These are phyloP conservation scores for Apodemia duryi DNA, from an alignment of 2,888 invertebrate species.

Conservation along the genomic window DNA sequence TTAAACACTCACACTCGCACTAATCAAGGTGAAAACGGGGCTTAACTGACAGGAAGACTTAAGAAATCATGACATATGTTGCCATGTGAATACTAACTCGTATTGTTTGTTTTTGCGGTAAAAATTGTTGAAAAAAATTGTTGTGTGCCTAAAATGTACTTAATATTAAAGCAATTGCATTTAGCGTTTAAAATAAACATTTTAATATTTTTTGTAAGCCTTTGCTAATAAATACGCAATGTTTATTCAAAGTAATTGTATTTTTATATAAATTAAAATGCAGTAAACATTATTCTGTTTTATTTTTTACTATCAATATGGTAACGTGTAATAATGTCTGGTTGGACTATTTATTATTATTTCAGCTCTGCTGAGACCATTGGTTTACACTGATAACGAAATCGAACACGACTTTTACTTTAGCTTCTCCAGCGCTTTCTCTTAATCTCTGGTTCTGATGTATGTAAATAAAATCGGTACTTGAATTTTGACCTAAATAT, in stretches of 20 bases:
- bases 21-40: too few species aligned
- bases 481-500: too few species aligned
- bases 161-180: conserved; percentile 55
- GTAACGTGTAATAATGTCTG: too few species aligned
- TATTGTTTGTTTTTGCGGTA: neutral
- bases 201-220: conserved; percentile 52
- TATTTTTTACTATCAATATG: conserved; percentile 33
- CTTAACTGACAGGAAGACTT: neutral
- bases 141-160: conserved; percentile 62
- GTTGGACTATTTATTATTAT: too few species aligned
- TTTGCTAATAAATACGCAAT: conserved; percentile 59
- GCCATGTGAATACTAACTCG: conserved; percentile 3
- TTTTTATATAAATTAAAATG: conserved; percentile 75
- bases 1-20: too few species aligned
- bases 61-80: neutral
- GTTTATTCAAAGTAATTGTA: conserved; percentile 66
- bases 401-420: too few species aligned
- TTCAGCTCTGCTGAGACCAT: too few species aligned
- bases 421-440: too few species aligned
- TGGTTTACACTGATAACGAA: too few species aligned
- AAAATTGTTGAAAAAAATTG: conserved; percentile 26
- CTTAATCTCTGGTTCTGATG: too few species aligned
- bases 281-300: conserved; percentile 44
- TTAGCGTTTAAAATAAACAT: conserved; percentile 49
- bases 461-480: too few species aligned